These are phyloP conservation scores for Microcebus lehilahytsara DNA, from an alignment of 2,113 vertebrate species.

Conservation along the genomic window DNA sequence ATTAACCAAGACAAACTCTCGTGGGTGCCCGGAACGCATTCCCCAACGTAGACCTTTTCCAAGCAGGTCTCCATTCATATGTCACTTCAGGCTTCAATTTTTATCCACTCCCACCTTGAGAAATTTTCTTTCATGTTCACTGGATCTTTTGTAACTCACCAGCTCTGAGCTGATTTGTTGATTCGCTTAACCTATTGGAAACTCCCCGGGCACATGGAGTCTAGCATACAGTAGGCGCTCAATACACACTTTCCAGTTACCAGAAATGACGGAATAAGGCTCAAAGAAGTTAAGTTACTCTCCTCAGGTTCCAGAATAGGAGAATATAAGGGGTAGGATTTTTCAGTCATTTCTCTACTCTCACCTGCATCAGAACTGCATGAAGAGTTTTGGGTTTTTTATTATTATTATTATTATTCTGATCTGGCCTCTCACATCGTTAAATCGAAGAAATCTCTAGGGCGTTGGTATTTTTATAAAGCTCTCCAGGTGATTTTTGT, in stretches of 20 bases:
- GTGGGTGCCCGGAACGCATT: not conserved
- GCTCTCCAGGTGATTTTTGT: not conserved
- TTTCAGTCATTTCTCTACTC: not conserved
- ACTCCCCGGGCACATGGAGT: not conserved
- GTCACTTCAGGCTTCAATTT: not conserved
- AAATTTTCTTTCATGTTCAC: not conserved
- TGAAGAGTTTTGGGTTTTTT: not conserved
- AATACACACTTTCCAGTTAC: not conserved
- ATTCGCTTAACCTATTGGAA: not conserved
- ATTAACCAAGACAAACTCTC: not conserved
- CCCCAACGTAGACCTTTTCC: not conserved
- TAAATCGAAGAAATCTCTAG: slow-evolving; percentile 28
- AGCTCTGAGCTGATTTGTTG: not conserved
- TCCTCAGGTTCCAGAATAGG: not conserved
- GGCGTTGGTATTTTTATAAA: not conserved
- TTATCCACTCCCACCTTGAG: not conserved
- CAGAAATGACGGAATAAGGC: not conserved
- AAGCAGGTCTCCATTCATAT: not conserved
- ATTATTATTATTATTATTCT: not conserved
- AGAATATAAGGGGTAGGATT: not conserved
- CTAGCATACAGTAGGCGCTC: not conserved
- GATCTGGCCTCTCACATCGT: not conserved
- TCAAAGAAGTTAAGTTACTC: not conserved
- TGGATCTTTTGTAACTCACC: not conserved
- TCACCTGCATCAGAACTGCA: not conserved